These are phyloP conservation scores for Eleutherodactylus coqui DNA, from an alignment of 2,797 vertebrate species.

Conservation along the genomic window DNA sequence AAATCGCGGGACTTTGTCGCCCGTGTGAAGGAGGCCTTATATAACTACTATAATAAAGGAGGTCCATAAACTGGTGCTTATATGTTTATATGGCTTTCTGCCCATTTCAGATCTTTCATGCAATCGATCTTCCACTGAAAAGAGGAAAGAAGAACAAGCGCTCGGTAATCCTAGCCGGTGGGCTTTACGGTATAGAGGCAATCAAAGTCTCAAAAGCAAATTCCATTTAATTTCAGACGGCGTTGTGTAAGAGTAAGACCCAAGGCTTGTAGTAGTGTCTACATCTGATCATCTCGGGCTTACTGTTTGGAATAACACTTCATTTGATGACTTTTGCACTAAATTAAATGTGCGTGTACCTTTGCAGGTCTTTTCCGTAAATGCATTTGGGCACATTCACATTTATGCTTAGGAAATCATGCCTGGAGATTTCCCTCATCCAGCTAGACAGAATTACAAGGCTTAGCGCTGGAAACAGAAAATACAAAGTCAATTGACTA, in stretches of 20 bases:
- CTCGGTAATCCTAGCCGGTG: not conserved
- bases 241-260: conserved; percentile 8
- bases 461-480: conserved; percentile 48
- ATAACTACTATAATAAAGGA: not conserved
- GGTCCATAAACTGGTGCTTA: not conserved
- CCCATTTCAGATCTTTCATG: not conserved
- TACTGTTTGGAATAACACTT: conserved; percentile 16
- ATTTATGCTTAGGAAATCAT: conserved; percentile 37
- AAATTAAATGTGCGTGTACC: conserved; percentile 11
- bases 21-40: no score
- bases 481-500: conserved; percentile 57
- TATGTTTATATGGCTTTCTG: not conserved
- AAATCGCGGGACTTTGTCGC: no score
- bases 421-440: conserved; percentile 30
- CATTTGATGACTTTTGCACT: not conserved
- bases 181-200: not conserved
- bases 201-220: not conserved
- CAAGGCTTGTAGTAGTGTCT: not conserved
- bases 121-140: not conserved
- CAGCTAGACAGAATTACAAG: conserved; percentile 44
- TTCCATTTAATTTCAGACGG: not conserved
- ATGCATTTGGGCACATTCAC: not conserved
- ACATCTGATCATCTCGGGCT: not conserved
- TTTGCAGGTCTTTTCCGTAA: not conserved
- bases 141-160: not conserved